Evolutionary conservation across 2,797 vertebrate genomes (phyloP).

Genomic region (Pogonophryne albipinna): DNA sequence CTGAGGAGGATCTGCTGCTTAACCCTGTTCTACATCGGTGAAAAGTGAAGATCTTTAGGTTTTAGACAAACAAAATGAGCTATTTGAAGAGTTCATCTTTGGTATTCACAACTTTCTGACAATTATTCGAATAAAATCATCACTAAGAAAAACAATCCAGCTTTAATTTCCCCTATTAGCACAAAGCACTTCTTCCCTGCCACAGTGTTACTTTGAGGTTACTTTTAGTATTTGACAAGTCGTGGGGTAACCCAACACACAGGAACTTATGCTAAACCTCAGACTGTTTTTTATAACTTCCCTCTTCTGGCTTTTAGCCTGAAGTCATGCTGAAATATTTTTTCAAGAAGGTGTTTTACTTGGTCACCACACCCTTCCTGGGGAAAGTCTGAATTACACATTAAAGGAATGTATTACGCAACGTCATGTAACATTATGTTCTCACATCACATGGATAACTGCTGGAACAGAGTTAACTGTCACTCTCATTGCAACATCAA

Average conservation of each 20-base stretch:
- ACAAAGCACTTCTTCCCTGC: not conserved
- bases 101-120: not conserved
- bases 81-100: not conserved
- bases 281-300: conserved; percentile 22
- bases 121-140: not conserved
- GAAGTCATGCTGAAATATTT: conserved; percentile 18
- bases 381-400: conserved; percentile 14
- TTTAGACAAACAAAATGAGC: not conserved
- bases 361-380: conserved; percentile 1
- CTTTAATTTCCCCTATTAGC: not conserved
- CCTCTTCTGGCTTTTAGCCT: not conserved
- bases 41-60: not conserved
- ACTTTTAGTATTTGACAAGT: not conserved
- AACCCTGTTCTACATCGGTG: not conserved
- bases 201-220: not conserved
- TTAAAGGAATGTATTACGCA: not conserved
- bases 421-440: conserved; percentile 28
- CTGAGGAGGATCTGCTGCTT: not conserved
- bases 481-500: not conserved
- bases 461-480: not conserved
- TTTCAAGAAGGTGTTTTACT: conserved; percentile 24
- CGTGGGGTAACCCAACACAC: not conserved
- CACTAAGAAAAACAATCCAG: not conserved
- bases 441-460: conserved; percentile 4
- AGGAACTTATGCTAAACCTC: not conserved